A percentile compares a stretch with the other conserved stretches of the same genome.
phyloP scores from a whole-genome alignment of 2,797 vertebrate species.

The Alauda arvensis region DNA sequence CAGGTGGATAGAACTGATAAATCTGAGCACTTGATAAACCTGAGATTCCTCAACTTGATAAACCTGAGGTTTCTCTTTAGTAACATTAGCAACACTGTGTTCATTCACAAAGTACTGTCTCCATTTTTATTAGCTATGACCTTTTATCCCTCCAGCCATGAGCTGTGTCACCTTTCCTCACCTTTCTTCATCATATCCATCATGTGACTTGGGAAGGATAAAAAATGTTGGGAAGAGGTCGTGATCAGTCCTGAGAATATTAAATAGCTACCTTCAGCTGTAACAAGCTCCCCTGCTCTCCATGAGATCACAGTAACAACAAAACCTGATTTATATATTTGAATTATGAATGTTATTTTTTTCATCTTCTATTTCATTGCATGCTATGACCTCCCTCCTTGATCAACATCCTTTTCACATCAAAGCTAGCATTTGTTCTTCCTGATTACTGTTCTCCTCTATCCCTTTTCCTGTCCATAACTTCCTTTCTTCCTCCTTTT shows the following conservation, averaged over 20 bases:
- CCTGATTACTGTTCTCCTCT: neutral
- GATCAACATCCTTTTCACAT: neutral
- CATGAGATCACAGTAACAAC: neutral
- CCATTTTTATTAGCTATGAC: neutral
- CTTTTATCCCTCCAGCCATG: neutral
- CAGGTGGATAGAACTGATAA: neutral
- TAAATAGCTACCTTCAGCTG: neutral
- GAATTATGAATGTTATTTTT: neutral
- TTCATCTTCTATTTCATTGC: neutral
- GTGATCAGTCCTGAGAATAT: neutral
- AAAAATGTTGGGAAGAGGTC: neutral
- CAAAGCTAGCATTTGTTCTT: neutral
- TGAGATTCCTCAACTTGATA: neutral
- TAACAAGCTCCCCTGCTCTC: neutral
- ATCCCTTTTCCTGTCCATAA: neutral
- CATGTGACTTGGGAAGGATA: neutral
- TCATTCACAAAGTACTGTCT: neutral
- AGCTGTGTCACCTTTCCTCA: neutral
- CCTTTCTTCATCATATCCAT: neutral
- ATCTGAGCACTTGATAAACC: neutral
- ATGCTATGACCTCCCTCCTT: neutral
- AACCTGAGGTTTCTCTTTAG: neutral
- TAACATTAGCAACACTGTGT: neutral
- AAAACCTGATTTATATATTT: neutral
- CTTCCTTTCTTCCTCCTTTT: neutral